A percentile compares a stretch with the other conserved stretches of the same genome.
Evolutionary conservation across 2,888 invertebrate species (phyloP).

Genomic region (Meteorus colon): DNA sequence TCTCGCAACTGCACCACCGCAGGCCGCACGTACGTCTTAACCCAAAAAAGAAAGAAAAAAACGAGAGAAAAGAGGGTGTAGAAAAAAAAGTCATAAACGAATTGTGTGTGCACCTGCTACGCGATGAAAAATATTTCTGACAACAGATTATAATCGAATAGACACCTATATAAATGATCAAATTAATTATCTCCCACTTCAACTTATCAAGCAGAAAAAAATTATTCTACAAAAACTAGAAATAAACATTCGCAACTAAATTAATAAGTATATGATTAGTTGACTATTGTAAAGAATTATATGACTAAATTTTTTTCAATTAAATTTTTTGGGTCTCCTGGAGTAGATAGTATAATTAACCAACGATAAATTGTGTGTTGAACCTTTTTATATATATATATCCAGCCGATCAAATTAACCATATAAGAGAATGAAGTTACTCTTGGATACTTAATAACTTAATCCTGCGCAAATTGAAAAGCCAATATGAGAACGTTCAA

Average conservation of each 20-base stretch:
- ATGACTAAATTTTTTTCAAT: too few relatives aligned
- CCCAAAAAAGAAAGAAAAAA: background rate
- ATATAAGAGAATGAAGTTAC: background rate
- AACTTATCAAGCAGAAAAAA: background rate
- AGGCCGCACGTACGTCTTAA: background rate
- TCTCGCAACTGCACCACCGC: conserved; percentile 3
- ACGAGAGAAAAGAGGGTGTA: background rate
- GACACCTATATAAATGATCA: conserved; percentile 7
- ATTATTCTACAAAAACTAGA: background rate
- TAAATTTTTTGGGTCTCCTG: too few relatives aligned
- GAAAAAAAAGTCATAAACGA: background rate
- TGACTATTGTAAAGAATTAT: too few relatives aligned
- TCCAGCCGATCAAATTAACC: too few relatives aligned
- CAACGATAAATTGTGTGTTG: too few relatives aligned
- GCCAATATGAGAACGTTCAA: background rate
- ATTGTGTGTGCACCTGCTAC: background rate
- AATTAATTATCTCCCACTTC: background rate
- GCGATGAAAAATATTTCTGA: conserved; percentile 6
- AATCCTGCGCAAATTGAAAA: background rate
- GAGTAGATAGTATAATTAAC: too few relatives aligned
- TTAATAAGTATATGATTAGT: too few relatives aligned
- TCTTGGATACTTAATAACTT: background rate
- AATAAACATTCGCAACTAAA: too few relatives aligned
- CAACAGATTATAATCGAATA: conserved; percentile 10
- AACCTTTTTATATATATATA: too few relatives aligned